phyloP scores from a whole-genome alignment of 2,113 vertebrate species.

The Sialia sialis region DNA sequence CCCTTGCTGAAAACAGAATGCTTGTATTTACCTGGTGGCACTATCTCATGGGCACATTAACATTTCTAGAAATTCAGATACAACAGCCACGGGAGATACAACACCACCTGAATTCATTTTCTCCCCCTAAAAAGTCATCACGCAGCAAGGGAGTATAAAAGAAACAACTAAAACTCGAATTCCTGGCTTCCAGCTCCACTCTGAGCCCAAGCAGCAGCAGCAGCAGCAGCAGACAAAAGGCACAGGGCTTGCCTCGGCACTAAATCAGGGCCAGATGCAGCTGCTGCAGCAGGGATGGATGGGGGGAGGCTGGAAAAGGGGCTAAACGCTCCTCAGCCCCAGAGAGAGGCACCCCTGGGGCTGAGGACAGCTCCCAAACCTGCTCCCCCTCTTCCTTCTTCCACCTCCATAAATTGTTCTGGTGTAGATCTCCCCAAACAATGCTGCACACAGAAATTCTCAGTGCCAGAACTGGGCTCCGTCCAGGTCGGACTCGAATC shows the following conservation, averaged over 20 bases:
- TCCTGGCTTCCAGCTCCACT: constrained; percentile 37
- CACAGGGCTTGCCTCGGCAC: neutral
- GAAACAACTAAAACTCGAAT: constrained; percentile 13
- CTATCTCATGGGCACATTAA: neutral
- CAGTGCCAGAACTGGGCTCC: neutral
- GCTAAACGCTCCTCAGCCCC: neutral
- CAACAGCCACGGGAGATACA: neutral
- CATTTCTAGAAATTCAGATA: neutral
- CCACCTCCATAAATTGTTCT: neutral
- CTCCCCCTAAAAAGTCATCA: accelerated
- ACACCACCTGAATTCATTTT: neutral
- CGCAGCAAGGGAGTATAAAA: neutral
- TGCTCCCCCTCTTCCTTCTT: neutral
- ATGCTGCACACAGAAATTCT: neutral
- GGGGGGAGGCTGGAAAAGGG: neutral
- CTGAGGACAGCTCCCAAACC: neutral
- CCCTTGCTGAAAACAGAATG: neutral
- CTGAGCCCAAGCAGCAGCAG: neutral
- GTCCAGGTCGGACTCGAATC: neutral
- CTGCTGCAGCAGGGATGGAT: neutral
- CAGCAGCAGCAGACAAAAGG: constrained; percentile 51
- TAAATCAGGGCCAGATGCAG: constrained; percentile 63
- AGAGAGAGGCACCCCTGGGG: neutral
- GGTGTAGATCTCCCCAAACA: neutral
- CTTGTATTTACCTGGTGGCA: neutral